Percentiles rank a stretch among this genome's conserved stretches.
phyloP scores from a whole-genome alignment of 2,113 vertebrate species.

The Calidris pugnax region DNA sequence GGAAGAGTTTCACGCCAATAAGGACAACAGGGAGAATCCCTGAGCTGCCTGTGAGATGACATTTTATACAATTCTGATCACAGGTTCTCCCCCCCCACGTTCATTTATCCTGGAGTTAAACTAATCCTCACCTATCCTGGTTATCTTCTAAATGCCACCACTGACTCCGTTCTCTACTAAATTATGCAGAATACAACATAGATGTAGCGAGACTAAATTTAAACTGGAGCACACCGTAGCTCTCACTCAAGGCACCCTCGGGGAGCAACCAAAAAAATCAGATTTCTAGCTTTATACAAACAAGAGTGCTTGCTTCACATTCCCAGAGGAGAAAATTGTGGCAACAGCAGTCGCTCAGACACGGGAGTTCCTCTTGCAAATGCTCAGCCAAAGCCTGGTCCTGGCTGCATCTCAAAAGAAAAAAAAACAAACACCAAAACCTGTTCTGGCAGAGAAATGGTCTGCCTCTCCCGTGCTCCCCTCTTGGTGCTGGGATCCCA shows the following conservation, averaged over 20 bases:
- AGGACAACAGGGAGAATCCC: not conserved
- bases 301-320: not conserved
- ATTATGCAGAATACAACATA: not conserved
- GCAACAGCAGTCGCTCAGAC: not conserved
- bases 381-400: accelerated
- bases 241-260: not conserved
- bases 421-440: too few relatives aligned
- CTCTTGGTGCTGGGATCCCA: not conserved
- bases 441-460: not conserved
- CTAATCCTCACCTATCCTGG: not conserved
- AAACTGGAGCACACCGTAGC: not conserved
- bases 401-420: not conserved
- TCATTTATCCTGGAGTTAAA: not conserved
- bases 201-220: not conserved
- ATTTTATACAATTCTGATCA: not conserved
- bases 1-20: not conserved
- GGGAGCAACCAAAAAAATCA: not conserved
- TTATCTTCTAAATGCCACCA: not conserved
- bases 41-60: not conserved
- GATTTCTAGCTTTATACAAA: not conserved
- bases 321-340: not conserved
- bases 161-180: not conserved
- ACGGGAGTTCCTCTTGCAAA: not conserved
- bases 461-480: not conserved
- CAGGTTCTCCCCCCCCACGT: not conserved